Evolutionary conservation across 2,797 vertebrate species (phyloP).

Genomic region (Phoebastria nigripes): DNA sequence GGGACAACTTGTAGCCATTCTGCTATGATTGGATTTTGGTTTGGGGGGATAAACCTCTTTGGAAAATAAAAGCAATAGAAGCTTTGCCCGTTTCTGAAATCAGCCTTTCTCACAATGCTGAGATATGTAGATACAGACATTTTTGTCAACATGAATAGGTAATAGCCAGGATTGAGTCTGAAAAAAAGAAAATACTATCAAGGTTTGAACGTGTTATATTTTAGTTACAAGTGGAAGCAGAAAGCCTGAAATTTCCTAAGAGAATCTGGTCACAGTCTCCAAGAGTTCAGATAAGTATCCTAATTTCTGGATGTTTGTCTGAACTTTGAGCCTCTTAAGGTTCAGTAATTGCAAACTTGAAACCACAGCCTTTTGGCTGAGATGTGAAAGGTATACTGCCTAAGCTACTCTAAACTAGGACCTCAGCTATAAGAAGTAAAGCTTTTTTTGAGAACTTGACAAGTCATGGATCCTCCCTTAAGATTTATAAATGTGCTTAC

Average conservation of each 20-base stretch:
- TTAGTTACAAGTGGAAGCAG: not conserved
- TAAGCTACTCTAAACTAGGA: not conserved
- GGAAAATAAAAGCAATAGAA: not conserved
- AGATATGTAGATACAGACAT: not conserved
- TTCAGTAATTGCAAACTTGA: not conserved
- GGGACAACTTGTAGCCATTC: not conserved
- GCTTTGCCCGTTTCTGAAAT: not conserved
- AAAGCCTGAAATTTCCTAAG: not conserved
- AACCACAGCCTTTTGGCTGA: not conserved
- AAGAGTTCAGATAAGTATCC: not conserved
- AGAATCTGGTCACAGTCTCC: not conserved
- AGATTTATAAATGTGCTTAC: conserved; percentile 26
- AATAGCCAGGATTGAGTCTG: not conserved
- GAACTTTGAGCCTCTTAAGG: not conserved
- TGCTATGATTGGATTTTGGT: not conserved
- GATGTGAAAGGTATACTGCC: not conserved
- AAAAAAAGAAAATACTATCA: not conserved
- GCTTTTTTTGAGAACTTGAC: not conserved
- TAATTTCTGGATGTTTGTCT: not conserved
- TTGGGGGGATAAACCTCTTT: not conserved
- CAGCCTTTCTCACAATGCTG: not conserved
- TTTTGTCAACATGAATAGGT: not conserved
- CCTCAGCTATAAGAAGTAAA: not conserved
- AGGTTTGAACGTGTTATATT: not conserved
- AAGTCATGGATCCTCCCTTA: not conserved